phyloP scores from a whole-genome alignment of 2,888 invertebrate species.

The Drosophila robusta region DNA sequence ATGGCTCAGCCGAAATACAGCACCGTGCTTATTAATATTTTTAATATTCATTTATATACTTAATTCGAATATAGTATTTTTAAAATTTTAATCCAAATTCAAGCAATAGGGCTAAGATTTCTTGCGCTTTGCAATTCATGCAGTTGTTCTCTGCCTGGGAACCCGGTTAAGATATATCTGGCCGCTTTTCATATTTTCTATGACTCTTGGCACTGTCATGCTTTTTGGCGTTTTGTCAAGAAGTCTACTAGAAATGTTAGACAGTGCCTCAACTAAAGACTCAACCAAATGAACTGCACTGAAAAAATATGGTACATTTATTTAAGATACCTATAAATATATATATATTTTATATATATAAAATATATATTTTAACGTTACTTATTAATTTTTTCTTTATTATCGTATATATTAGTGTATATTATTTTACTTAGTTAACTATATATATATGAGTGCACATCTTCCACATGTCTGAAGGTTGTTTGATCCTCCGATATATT shows the following conservation, averaged over 20 bases:
- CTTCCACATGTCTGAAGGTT: too few species aligned
- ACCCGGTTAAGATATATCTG: constrained; percentile 37
- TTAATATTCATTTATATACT: neutral
- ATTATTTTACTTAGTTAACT: too few species aligned
- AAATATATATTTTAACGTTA: too few species aligned
- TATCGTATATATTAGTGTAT: too few species aligned
- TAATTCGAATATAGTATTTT: neutral
- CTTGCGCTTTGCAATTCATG: constrained; percentile 9
- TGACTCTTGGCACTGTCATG: constrained; percentile 36
- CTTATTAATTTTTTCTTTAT: too few species aligned
- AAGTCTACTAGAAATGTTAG: constrained; percentile 41
- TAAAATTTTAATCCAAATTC: neutral
- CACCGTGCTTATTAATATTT: neutral
- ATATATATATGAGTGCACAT: too few species aligned
- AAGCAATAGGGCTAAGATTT: neutral
- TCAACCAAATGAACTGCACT: constrained; percentile 29
- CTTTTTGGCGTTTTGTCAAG: constrained; percentile 82
- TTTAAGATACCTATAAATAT: too few species aligned
- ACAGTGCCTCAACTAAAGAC: constrained; percentile 8
- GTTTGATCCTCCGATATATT: too few species aligned
- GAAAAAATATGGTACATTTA: constrained; percentile 1
- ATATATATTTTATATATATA: too few species aligned
- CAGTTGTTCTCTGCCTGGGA: constrained; percentile 1
- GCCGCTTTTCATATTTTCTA: constrained; percentile 57
- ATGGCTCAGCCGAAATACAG: neutral